These are phyloP conservation scores for Synanthedon formicaeformis DNA, from an alignment of 2,888 invertebrate genomes.

Conservation along the genomic window DNA sequence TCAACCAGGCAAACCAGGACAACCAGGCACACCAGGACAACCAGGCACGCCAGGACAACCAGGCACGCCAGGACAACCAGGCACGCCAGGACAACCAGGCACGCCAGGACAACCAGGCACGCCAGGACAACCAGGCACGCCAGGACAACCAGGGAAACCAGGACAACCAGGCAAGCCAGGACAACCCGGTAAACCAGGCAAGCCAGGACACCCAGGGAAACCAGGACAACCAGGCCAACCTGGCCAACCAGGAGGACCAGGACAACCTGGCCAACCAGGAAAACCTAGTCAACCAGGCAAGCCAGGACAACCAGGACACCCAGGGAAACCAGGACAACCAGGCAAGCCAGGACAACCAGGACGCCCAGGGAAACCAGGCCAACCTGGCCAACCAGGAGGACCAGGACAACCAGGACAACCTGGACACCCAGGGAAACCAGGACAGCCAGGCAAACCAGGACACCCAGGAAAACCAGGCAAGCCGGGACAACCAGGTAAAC, in stretches of 20 bases:
- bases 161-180: conserved; percentile 4
- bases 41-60: conserved; percentile 9
- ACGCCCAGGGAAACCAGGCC: neutral
- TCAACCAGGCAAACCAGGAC: too few species aligned
- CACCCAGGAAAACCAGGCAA: too few species aligned
- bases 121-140: conserved; percentile 5
- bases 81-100: neutral
- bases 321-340: conserved; percentile 15
- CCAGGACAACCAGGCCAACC: too few species aligned
- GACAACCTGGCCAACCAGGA: neutral
- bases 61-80: neutral
- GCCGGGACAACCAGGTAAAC: too few species aligned
- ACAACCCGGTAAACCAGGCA: conserved; percentile 3
- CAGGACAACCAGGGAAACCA: conserved; percentile 6
- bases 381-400: too few species aligned
- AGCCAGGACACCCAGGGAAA: too few species aligned
- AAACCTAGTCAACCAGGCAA: conserved; percentile 7
- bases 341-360: neutral
- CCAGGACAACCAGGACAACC: too few species aligned
- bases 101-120: neutral
- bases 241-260: neutral
- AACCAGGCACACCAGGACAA: too few species aligned
- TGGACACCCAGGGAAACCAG: too few species aligned
- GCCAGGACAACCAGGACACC: conserved; percentile 17
- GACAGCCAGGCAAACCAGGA: too few species aligned